Evolutionary conservation across 2,888 invertebrate species (phyloP).

Genomic region (Spisula solida): DNA sequence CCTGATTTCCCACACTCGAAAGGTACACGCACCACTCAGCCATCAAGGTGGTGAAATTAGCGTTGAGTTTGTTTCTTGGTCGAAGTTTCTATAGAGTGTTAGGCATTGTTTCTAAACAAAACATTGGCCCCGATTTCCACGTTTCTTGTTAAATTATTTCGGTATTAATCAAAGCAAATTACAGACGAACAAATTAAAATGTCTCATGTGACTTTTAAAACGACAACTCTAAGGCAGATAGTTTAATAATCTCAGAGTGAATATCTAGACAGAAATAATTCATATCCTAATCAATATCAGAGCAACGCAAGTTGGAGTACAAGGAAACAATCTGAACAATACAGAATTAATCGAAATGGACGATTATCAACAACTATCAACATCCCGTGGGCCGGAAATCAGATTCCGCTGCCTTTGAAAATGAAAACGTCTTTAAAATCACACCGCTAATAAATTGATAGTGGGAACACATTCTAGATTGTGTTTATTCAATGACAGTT

Average conservation of each 20-base stretch:
- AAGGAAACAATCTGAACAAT: not conserved
- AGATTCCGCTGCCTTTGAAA: not conserved
- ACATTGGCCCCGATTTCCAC: not conserved
- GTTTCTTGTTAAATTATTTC: not conserved
- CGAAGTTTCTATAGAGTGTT: no score
- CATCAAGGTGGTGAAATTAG: no score
- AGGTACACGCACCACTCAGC: no score
- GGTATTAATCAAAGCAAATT: not conserved
- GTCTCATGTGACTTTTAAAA: not conserved
- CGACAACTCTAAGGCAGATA: not conserved
- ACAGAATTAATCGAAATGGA: not conserved
- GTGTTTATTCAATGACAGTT: not conserved
- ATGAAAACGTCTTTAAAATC: constrained; percentile 18
- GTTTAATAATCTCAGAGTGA: not conserved
- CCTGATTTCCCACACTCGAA: no score
- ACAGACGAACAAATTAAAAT: not conserved
- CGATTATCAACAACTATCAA: not conserved
- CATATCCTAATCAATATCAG: not conserved
- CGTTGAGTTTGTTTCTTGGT: no score
- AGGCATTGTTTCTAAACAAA: not conserved
- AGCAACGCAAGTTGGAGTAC: not conserved
- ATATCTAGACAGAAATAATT: constrained; percentile 9
- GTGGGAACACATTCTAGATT: not conserved
- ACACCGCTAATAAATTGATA: not conserved
- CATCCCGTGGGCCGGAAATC: constrained; percentile 8